Evolutionary conservation across 2,888 invertebrate species (phyloP), one percentile per base, ranked within the genome.

Genomic region (Saturnia japonica): DNA sequence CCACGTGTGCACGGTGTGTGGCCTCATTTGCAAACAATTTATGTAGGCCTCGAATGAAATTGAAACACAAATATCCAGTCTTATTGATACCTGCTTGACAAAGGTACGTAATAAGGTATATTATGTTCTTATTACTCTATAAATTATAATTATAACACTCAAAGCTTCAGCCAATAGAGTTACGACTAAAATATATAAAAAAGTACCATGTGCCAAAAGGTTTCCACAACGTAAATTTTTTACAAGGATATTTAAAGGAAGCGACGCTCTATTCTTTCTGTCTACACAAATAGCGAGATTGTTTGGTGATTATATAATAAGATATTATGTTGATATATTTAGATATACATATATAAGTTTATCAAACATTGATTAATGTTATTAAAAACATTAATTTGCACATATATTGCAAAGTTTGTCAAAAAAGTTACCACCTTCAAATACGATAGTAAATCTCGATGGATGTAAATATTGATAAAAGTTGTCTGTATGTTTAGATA

Each of bases 21-120:
- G 66, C 66, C 66, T 69, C 66, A 34, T 69, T 51, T 68, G 40
- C 66, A 69, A 68, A 68, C 57, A 42, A 68, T 28, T 67, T 67
- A 43, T 60, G 28, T 28, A 60, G 25, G 57, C 11, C 57, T 25
- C 57, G 57, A 60, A 28, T 60, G 25, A 60, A 60, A 60, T 60
- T 60, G 57, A 28, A 60, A 60, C 28, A 60, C 57, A 28, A 60
- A 28, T 60, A 60, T 60, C 25, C 28, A 60, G 14, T 60, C 28
- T 60, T 60, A 28, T 60, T 60, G 12, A 14, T 60, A 60, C 14
- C 57, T 60, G 14, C 22, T 22, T 54, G 8, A 54, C 54, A 54
- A 54, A n/a, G n/a, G 9, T 22, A 22, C 9, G 22, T 54, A 9
- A 22, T n/a, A 51, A 6, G 0, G 54, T 54, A 9, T 22, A 7